Conservation (phyloP, 2,113 vertebrate species). For the Typhlomys cinereus region DNA sequence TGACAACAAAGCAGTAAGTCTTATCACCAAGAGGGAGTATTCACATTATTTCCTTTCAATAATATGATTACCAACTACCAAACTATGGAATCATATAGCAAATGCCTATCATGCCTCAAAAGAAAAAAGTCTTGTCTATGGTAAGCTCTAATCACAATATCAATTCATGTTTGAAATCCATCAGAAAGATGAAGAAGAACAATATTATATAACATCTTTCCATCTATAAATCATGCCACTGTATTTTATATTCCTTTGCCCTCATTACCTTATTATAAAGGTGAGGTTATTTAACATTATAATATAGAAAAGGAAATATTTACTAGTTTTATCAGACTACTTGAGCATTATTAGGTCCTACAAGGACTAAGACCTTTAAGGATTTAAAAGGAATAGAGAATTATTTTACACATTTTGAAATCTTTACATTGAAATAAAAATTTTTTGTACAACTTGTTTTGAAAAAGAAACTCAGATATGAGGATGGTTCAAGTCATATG, state of each 20-base stretch:
- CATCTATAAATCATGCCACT: not conserved
- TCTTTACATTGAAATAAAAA: not conserved
- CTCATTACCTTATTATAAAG: not conserved
- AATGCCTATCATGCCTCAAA: conserved; percentile 25
- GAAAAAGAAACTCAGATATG: not conserved
- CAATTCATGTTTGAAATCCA: not conserved
- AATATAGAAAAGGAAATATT: conserved; percentile 19
- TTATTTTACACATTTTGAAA: not conserved
- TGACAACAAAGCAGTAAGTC: not conserved
- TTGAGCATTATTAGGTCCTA: not conserved
- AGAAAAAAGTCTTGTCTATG: not conserved
- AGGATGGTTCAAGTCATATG: not conserved
- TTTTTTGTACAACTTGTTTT: not conserved
- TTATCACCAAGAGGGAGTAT: not conserved
- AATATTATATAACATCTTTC: conserved; percentile 27
- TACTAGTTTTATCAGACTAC: not conserved
- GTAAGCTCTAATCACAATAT: not conserved
- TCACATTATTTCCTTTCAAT: conserved; percentile 26
- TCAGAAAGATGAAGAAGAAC: not conserved
- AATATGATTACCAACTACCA: conserved; percentile 7
- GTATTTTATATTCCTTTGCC: conserved; percentile 1
- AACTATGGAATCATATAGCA: conserved; percentile 19
- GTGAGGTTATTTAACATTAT: not conserved
- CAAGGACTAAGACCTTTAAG: not conserved
- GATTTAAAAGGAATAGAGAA: conserved; percentile 16